phyloP scores from a whole-genome alignment of 2,797 vertebrate genomes.

The Luscinia luscinia region DNA sequence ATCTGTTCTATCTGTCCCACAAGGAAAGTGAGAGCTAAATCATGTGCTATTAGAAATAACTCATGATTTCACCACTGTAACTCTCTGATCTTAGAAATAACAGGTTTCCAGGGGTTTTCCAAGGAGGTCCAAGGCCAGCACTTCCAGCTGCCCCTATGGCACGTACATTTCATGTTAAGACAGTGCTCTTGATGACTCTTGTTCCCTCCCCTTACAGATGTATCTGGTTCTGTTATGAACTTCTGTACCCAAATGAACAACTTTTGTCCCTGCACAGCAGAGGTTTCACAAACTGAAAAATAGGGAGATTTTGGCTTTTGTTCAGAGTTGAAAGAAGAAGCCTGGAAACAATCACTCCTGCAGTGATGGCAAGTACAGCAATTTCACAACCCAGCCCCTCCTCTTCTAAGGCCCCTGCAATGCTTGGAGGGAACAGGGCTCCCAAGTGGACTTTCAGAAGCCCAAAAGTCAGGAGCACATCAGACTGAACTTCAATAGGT shows the following conservation, averaged over 20 bases:
- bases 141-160: neutral
- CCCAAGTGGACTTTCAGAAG: neutral
- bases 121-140: neutral
- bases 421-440: neutral
- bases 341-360: neutral
- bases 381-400: neutral
- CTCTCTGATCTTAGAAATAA: neutral
- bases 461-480: neutral
- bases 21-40: neutral
- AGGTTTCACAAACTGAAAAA: neutral
- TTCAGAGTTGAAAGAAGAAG: neutral
- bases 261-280: neutral
- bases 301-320: neutral
- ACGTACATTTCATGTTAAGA: accelerated
- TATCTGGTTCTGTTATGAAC: neutral
- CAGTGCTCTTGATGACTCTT: neutral
- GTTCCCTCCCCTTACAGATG: neutral
- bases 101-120: neutral
- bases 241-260: neutral
- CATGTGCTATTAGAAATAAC: neutral
- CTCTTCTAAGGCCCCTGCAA: neutral
- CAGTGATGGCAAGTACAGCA: neutral
- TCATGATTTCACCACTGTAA: neutral
- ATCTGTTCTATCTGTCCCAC: neutral
- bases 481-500: neutral